Evolutionary conservation across 2,113 vertebrate species (phyloP).

Genomic region (Glaucomys volans): DNA sequence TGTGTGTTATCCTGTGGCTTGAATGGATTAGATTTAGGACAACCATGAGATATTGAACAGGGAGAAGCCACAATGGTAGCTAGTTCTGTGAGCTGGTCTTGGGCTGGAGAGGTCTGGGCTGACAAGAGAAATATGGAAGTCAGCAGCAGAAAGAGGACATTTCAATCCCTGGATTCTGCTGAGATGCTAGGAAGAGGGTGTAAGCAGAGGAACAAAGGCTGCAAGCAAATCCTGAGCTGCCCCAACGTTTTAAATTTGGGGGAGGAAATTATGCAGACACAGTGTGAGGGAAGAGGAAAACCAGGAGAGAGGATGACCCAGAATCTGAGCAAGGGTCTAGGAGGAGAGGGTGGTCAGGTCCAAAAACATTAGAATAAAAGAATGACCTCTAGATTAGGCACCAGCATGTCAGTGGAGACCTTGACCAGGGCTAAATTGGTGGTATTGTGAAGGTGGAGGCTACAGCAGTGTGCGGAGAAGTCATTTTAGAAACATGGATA

Average conservation of each 20-base stretch:
- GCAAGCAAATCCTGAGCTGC: neutral
- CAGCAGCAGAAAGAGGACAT: neutral
- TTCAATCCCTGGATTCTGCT: neutral
- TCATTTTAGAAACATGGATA: neutral
- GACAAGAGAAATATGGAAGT: neutral
- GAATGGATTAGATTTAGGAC: neutral
- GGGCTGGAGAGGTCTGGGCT: neutral
- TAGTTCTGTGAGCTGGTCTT: neutral
- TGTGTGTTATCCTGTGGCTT: neutral
- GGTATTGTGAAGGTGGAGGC: neutral
- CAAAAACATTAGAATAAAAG: neutral
- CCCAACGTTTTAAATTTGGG: neutral
- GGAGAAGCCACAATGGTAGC: neutral
- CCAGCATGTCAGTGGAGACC: neutral
- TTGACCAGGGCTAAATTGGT: neutral
- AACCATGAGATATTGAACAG: neutral
- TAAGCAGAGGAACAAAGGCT: neutral
- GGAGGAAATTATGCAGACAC: neutral
- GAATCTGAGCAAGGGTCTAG: neutral
- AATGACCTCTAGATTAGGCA: neutral
- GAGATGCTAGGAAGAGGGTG: neutral
- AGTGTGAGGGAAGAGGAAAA: neutral
- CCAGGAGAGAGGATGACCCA: neutral
- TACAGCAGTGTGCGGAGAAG: accelerated
- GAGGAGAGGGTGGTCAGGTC: neutral